These are phyloP conservation scores for Zosterops hypoxanthus DNA, from an alignment of 2,113 vertebrate species.

Conservation along the genomic window DNA sequence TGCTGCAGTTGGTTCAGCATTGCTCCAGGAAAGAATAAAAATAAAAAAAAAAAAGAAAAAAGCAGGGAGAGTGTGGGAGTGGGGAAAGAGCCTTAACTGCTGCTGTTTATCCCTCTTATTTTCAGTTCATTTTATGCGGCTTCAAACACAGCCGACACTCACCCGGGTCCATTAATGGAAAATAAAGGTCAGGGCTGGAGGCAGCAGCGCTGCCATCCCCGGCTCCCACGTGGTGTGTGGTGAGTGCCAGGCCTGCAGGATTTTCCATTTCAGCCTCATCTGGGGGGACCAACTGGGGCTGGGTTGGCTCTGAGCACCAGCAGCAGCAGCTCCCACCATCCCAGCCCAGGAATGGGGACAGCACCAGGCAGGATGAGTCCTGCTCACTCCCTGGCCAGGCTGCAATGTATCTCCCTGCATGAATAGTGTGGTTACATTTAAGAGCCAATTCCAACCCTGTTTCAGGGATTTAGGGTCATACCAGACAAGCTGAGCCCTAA, in stretches of 20 bases:
- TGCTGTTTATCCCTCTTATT: slow-evolving; percentile 67
- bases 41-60: no score
- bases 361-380: not conserved
- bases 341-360: not conserved
- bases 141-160: slow-evolving; percentile 56
- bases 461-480: not conserved
- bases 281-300: not conserved
- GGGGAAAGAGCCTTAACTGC: slow-evolving; percentile 25
- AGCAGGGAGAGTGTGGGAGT: not conserved
- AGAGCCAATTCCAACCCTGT: not conserved
- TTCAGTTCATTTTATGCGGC: slow-evolving; percentile 61
- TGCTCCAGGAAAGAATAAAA: not conserved
- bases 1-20: slow-evolving; percentile 29
- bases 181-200: slow-evolving; percentile 73
- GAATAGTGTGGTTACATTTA: fast-evolving
- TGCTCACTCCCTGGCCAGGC: not conserved
- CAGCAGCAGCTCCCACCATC: not conserved
- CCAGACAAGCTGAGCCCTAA: fast-evolving
- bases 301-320: not conserved
- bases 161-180: slow-evolving; percentile 62
- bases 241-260: not conserved
- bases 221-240: not conserved
- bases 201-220: not conserved
- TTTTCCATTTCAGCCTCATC: slow-evolving; percentile 49
- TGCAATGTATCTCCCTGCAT: not conserved